Conservation (phyloP, 2,888 invertebrate genomes). For the Mesochorus sp. region DNA sequence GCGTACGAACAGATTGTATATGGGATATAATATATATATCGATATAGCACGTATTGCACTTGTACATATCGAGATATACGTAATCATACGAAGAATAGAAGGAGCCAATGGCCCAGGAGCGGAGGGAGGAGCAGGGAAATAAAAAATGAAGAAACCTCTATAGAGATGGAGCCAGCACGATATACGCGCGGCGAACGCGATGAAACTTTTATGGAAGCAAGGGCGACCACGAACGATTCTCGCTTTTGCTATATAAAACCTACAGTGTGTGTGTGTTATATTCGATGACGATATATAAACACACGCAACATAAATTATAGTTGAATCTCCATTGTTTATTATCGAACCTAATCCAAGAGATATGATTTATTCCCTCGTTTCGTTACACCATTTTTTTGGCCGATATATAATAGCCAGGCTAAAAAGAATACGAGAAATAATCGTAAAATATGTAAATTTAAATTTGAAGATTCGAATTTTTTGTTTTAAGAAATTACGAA, state of each 20-base stretch:
- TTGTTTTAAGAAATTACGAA: no score
- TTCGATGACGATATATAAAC: neutral
- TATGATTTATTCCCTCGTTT: no score
- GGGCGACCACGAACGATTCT: constrained; percentile 31
- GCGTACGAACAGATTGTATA: neutral
- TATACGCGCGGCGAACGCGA: constrained; percentile 55
- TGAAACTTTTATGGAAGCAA: constrained; percentile 62
- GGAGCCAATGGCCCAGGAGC: neutral
- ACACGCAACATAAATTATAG: no score
- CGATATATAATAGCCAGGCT: no score
- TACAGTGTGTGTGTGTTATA: neutral
- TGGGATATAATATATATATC: no score
- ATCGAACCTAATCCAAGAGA: no score
- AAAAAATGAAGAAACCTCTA: constrained; percentile 46
- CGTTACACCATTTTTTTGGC: no score
- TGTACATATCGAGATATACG: constrained; percentile 7
- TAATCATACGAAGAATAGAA: neutral
- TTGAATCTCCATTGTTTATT: no score
- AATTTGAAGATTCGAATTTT: no score
- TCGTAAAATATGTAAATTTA: no score
- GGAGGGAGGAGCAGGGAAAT: neutral
- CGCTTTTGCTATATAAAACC: constrained; percentile 7
- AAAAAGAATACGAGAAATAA: no score
- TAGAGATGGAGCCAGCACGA: constrained; percentile 39
- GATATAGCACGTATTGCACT: constrained; percentile 19